phyloP scores from a whole-genome alignment of 2,113 vertebrate genomes.

The Isichthys henryi region DNA sequence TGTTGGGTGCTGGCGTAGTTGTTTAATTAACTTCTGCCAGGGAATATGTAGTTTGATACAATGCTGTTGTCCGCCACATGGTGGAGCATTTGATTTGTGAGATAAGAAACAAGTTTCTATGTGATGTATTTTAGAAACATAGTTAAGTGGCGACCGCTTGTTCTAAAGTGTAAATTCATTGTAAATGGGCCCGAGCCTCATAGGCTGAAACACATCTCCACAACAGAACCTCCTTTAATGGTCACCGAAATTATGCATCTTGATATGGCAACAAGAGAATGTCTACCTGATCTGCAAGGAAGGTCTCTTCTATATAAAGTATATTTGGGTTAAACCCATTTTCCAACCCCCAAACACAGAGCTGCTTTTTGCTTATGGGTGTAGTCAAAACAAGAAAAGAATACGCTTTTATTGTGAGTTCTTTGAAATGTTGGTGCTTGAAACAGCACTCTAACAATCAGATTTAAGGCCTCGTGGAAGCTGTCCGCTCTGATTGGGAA shows the following conservation, averaged over 20 bases:
- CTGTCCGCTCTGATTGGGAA: background rate
- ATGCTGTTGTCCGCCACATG: background rate
- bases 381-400: background rate
- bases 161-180: background rate
- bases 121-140: background rate
- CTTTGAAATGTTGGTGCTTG: conserved; percentile 36
- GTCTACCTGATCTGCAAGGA: background rate
- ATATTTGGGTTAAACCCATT: background rate
- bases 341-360: background rate
- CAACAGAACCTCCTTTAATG: background rate
- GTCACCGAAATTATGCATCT: background rate
- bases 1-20: background rate
- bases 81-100: conserved; percentile 8
- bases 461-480: conserved; percentile 36
- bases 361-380: background rate
- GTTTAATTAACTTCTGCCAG: background rate
- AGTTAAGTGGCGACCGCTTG: background rate
- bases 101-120: background rate
- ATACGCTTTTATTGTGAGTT: background rate
- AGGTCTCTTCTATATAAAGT: background rate
- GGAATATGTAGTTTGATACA: background rate
- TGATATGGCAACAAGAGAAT: background rate
- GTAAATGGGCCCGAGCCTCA: background rate
- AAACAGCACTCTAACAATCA: conserved; percentile 16
- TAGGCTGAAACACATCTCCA: background rate